Base-by-base conservation (phyloP, 2,797 vertebrate species). In the Sphenodon punctatus region DNA sequence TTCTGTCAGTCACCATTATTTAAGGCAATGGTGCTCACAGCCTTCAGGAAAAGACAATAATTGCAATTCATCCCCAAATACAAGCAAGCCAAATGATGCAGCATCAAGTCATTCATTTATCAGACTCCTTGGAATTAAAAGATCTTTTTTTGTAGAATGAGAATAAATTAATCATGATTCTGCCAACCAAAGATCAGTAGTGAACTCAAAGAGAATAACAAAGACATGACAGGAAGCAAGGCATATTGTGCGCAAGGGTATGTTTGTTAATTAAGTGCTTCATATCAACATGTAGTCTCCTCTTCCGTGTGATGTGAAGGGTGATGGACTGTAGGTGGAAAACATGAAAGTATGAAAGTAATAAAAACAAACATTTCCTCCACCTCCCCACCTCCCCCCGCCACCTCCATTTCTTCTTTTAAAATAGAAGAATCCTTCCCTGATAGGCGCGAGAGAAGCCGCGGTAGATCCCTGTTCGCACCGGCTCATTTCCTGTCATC, bases 121-220 rank as follows among this genome's bases (percentile, higher is more conserved):
- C 86, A 88, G 77, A 84, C 80, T 89, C 89, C 84, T 88, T 90
- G 76, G 68, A 91, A 93, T 93, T 89, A 91, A 85, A 86, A 89
- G 56, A 51, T 34, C 43, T n/a, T 88, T 86, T 78, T 84, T 86
- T 88, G 60, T 82, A 92, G 86, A 90, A 88, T 88, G 68, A 82
- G 74, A 82, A 92, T 93, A 90, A 90, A 92, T 92, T 91, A 91
- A 89, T 86, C 82, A 90, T 93, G 82, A 93, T 58, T 71, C 82
- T 84, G 63, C 90, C 92, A 92, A 92, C 59, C 80, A 86, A 69
- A 86, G 76, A 86, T 88, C 82, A 84, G 64, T 65, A 69, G 78
- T 87, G 89, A 89, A 88, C 84, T 92, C 84, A 76, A 88, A 88
- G 74, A 88, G 84, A 93, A 85, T 92, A 90, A 80, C 23, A 53